Evolutionary conservation across 2,797 vertebrate genomes (phyloP), one percentile per base, ranked within the genome.

Genomic region (Bufotes viridis): DNA sequence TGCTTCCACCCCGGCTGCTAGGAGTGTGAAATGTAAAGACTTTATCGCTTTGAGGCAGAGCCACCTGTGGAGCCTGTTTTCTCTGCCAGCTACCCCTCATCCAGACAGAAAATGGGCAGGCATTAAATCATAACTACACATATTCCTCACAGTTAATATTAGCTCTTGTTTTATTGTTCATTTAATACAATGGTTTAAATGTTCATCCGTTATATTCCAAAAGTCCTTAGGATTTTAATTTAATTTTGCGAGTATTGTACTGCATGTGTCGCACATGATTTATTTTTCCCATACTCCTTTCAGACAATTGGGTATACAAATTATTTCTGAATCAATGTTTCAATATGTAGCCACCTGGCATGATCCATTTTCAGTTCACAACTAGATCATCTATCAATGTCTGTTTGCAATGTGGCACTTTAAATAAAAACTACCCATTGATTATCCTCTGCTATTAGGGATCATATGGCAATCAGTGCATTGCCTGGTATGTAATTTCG

Each of bases 361-460:
- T 20, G 74, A 58, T 78, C 72, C 58, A 85, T 85, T 85, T 85
- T 51, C 60, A 78, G n/a, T 63, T 76, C 58, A 85, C 84, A 78
- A 55, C 22, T 17, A 85, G 84, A 63, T 65, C 84, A 85, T 85
- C 49, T 63, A 85, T 85, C 84, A 85, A 53, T 18, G 51, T 75
- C 58, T 85, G 49, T 78, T 85, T 85, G 84, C 22, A 85, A 51
- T 55, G 67, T 55, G 75, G 42, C 26, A 24, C 72, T 78, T 85
- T 67, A 85, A 78, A 85, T 78, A 78, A 85, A 85, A 85, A 22
- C 75, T 85, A 78, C 83, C 61, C n/a, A 78, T 85, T 85, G 84
- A 85, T 85, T 85, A 76, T 58, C 63, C 34, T 65, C 24, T 85
- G 84, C 84, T 78, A 67, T 85, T 85, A 65, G 60, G 84, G 42